A percentile compares a stretch with the other conserved stretches of the same genome.
phyloP scores from a whole-genome alignment of 2,888 invertebrate species.

The Mycalesis mineus region DNA sequence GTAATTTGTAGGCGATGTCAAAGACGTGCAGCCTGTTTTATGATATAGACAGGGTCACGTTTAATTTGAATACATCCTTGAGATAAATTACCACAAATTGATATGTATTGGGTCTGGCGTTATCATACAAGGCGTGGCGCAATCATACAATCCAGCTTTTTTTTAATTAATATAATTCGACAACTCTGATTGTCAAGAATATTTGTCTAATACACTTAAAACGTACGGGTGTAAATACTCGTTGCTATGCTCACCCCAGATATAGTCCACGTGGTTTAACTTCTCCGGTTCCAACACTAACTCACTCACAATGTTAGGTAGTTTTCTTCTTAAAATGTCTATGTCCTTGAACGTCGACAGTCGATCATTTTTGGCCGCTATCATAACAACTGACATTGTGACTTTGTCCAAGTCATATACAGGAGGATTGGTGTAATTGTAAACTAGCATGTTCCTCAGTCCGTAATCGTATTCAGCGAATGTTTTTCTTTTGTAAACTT shows the following conservation, averaged over 20 bases:
- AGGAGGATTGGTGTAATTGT: constrained; percentile 38
- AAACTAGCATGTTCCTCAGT: constrained; percentile 34
- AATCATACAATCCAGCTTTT: too few relatives aligned
- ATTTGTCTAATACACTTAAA: neutral
- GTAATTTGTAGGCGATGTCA: too few relatives aligned
- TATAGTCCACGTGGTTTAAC: constrained; percentile 34
- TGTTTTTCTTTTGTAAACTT: constrained; percentile 32
- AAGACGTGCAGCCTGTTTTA: too few relatives aligned
- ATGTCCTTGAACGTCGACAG: constrained; percentile 42
- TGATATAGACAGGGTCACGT: too few relatives aligned
- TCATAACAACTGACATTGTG: constrained; percentile 36
- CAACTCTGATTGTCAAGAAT: neutral
- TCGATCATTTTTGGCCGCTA: constrained; percentile 41
- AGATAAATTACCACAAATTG: too few relatives aligned
- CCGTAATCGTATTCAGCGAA: constrained; percentile 47
- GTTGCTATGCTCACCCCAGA: constrained; percentile 30
- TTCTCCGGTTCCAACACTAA: constrained; percentile 16
- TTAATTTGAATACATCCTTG: too few relatives aligned
- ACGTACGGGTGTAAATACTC: constrained; percentile 30
- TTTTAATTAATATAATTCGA: too few relatives aligned
- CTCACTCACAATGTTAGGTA: constrained; percentile 39
- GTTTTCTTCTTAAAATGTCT: constrained; percentile 26
- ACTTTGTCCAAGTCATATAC: constrained; percentile 43
- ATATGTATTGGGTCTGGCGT: too few relatives aligned
- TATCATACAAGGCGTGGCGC: too few relatives aligned